Percentiles rank a stretch among this genome's conserved stretches.
These are phyloP conservation scores for Heliconius melpomene DNA, from an alignment of 1,140 invertebrate species.

Conservation along the genomic window DNA sequence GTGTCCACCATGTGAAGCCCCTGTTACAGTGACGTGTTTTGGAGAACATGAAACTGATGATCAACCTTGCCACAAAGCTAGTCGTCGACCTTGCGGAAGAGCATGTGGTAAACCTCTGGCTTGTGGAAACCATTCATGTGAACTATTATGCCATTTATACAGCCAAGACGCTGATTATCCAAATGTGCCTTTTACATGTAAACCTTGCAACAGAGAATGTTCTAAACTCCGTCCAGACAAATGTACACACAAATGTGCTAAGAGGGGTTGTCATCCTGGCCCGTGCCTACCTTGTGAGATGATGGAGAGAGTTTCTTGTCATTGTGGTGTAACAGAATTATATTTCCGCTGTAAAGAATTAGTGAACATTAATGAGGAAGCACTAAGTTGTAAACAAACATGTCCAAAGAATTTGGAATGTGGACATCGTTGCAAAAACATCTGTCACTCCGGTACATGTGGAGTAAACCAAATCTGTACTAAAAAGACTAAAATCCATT, in stretches of 20 bases:
- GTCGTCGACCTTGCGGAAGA: constrained; percentile 87
- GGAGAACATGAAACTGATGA: constrained; percentile 90
- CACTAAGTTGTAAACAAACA: constrained; percentile 90
- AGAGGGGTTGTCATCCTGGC: constrained; percentile 87
- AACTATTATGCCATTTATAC: constrained; percentile 87
- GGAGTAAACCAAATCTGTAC: constrained; percentile 85
- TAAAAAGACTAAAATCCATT: constrained; percentile 90
- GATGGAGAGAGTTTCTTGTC: constrained; percentile 87
- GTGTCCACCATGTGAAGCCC: constrained; percentile 87
- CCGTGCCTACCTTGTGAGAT: constrained; percentile 87
- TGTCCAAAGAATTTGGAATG: constrained; percentile 91
- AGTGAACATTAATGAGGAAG: constrained; percentile 80
- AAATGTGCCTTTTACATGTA: constrained; percentile 82
- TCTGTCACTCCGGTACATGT: constrained; percentile 90
- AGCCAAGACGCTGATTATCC: constrained; percentile 68
- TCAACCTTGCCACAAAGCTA: constrained; percentile 88
- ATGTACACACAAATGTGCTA: constrained; percentile 89
- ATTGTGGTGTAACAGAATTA: constrained; percentile 89
- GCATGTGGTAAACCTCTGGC: constrained; percentile 85
- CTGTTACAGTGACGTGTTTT: constrained; percentile 88
- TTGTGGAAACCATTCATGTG: constrained; percentile 92
- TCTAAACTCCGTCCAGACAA: constrained; percentile 85
- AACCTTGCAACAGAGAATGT: constrained; percentile 88
- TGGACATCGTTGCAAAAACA: constrained; percentile 88
- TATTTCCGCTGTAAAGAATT: constrained; percentile 88